These are phyloP conservation scores for Nasonovia ribisnigri DNA, from an alignment of 2,888 invertebrate species.

Conservation along the genomic window DNA sequence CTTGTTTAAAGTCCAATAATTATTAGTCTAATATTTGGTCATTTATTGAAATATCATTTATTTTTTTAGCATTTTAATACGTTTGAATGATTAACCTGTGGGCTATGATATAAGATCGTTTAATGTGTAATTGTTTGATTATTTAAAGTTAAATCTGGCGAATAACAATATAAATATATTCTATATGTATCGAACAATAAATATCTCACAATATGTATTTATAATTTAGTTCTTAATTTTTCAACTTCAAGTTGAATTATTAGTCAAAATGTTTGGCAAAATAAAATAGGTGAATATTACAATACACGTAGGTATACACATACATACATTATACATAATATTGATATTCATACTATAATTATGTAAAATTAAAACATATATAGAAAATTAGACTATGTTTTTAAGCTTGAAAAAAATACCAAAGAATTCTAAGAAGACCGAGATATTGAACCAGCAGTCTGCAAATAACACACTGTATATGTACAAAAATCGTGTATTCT, in stretches of 20 bases:
- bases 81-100: neutral
- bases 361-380: neutral
- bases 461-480: neutral
- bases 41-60: neutral
- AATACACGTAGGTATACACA: too few relatives aligned
- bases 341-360: neutral
- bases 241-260: neutral
- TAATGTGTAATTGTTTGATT: neutral
- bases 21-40: too few relatives aligned
- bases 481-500: neutral
- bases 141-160: neutral
- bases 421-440: neutral
- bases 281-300: neutral
- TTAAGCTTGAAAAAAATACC: neutral
- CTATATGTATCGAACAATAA: neutral
- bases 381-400: neutral
- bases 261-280: neutral
- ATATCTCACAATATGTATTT: neutral
- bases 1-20: too few relatives aligned
- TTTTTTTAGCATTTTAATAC: neutral
- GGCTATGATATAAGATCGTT: neutral
- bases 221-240: neutral
- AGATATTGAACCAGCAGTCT: neutral
- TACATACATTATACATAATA: too few relatives aligned
- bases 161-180: neutral